These are phyloP conservation scores for Lasioglossum marginatum DNA, from an alignment of 2,888 invertebrate species.

Conservation along the genomic window DNA sequence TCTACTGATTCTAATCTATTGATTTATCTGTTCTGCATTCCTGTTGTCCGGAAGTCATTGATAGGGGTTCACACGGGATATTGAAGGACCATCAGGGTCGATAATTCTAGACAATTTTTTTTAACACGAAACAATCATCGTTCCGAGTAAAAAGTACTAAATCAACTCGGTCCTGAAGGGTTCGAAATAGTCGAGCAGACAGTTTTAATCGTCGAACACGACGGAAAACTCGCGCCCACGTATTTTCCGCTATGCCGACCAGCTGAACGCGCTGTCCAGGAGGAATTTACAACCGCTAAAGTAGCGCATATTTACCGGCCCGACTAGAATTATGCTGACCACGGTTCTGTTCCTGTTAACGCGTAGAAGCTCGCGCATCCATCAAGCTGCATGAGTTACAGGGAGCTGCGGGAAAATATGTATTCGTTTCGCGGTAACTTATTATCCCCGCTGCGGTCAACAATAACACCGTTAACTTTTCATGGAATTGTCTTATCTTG, in stretches of 20 bases:
- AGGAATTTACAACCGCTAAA: constrained; percentile 52
- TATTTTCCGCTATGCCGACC: constrained; percentile 29
- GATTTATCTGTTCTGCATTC: neutral
- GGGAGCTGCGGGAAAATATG: constrained; percentile 44
- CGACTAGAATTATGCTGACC: constrained; percentile 56
- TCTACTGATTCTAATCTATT: neutral
- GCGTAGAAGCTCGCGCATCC: constrained; percentile 44
- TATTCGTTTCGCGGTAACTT: constrained; percentile 42
- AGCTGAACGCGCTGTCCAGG: constrained; percentile 2
- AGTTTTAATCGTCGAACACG: constrained; percentile 26
- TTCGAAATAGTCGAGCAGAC: constrained; percentile 3
- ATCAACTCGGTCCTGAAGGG: neutral
- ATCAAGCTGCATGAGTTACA: constrained; percentile 54
- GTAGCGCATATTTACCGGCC: constrained; percentile 52
- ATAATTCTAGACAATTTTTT: neutral
- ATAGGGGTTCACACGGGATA: neutral
- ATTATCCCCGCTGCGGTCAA: neutral
- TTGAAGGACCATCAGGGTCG: neutral
- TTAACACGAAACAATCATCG: neutral
- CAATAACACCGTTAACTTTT: neutral
- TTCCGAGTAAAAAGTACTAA: neutral
- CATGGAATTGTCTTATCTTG: neutral
- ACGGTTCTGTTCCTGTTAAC: constrained; percentile 49
- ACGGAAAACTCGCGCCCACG: constrained; percentile 20
- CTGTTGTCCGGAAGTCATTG: neutral